Base-by-base conservation (phyloP, 2,797 vertebrate genomes). In the Neomorphus geoffroyi region DNA sequence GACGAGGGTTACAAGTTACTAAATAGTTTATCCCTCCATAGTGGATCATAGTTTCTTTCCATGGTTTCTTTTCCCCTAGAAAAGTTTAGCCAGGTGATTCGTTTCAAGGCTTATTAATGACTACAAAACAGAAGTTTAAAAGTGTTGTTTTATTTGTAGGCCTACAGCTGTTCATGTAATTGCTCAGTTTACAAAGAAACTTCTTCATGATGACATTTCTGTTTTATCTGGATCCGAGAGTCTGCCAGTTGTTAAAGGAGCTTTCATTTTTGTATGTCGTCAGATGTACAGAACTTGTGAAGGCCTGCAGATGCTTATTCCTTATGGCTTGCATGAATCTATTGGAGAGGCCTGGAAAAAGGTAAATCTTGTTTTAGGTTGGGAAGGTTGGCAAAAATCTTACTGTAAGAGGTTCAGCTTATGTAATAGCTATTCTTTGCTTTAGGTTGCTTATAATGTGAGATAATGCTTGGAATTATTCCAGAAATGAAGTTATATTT, bases 241-340 rank as follows among this genome's bases (percentile, higher is more conserved):
- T 60, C 95, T 97, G n/a, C 96, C 97, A 26, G 39, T 96, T 8
- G 88, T 99, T 80, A 99, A 98, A 93, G 99, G 98, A 81, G 98
- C 99, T 88, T 99, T 99, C 87, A 97, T 99, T 97, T 99, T 99
- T 65, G 98, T 99, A 21, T 99, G 99, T 89, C 97, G 98, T 78
- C 99, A 99, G 96, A 99, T 99, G 72, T 99, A 99, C 96, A 98
- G 98, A 97, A 99, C 99, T 48, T 99, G 99, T 45, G 98, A 99
- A 97, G 99, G 99, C 28, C 96, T 99, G 28, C 98, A 99, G 92
- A 95, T 98, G 41, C 95, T 99, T 54, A 96, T 97, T 81, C 98
- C 98, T 60, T 99, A 99, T 35, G 91, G 93, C 65, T 97, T 99
- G 58, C 99, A 99, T 93, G 97, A 97, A 80, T 98, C 98, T 78